These are phyloP conservation scores for Sebastes jordani DNA, from an alignment of 2,797 vertebrate species.

Conservation along the genomic window DNA sequence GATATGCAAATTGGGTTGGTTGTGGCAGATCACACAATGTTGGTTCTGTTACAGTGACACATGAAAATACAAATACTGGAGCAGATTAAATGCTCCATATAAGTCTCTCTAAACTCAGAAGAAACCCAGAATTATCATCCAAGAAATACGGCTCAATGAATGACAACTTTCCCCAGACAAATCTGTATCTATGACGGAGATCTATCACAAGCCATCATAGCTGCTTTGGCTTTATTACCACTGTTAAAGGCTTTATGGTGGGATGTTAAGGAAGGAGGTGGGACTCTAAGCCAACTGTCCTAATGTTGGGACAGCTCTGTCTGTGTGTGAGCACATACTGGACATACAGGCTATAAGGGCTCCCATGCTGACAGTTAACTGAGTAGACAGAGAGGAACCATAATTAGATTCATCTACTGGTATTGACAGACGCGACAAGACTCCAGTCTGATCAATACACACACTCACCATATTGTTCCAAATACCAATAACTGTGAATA, in stretches of 20 bases:
- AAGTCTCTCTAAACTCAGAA: neutral
- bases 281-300: slow-evolving; percentile 70
- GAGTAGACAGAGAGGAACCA: slow-evolving; percentile 69
- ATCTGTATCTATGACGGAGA: neutral
- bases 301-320: slow-evolving; percentile 55
- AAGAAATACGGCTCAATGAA: neutral
- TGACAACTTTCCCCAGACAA: neutral
- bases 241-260: slow-evolving; percentile 45
- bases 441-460: slow-evolving; percentile 71
- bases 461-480: slow-evolving; percentile 77
- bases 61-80: neutral
- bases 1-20: neutral
- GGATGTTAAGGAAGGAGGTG: slow-evolving; percentile 60
- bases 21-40: neutral
- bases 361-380: slow-evolving; percentile 80
- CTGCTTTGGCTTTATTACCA: slow-evolving; percentile 31
- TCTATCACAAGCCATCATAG: neutral
- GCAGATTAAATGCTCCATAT: neutral
- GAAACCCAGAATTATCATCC: neutral
- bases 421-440: slow-evolving; percentile 76
- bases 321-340: slow-evolving; percentile 10
- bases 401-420: slow-evolving; percentile 82
- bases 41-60: neutral
- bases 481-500: slow-evolving; percentile 76
- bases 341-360: slow-evolving; percentile 61